Evolutionary conservation across 2,797 vertebrate species (phyloP), one percentile per base, ranked within the genome.

Genomic region (Naso thynnoides): DNA sequence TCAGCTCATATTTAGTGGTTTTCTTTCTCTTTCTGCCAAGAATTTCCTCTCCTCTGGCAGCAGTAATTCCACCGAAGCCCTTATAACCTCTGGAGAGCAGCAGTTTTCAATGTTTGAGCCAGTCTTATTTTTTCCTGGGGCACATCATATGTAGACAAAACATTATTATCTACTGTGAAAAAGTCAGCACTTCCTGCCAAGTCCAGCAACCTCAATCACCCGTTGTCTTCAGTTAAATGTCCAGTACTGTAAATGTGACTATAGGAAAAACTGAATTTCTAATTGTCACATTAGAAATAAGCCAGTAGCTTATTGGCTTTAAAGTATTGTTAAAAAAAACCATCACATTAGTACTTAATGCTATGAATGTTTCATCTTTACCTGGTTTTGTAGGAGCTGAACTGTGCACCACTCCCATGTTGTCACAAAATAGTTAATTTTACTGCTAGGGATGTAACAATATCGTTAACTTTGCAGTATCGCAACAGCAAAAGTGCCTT

Each of bases 21-120:
- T 45, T 62, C 29, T 69, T 73, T 78, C 19, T 78, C 19, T 62
- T 70, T 11, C 23, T 18, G 24, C 50, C 8, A 48, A 58, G 27
- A 70, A 11, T 70, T 70, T 57, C 16, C 54, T 77, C 54, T 74
- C 18, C 56, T 15, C 36, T 50, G 42, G 57, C 33, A 79, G 55
- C 29, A 52, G 21, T 38, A 19, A 55, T 75, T 56, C 39, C 16
- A 31, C 41, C 36, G 26, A 6, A 36, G 18, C 16, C n/a, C n/a
- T 44, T 52, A 73, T 77, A 62, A 76, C 23, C 42, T 76, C 54
- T 57, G 52, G 16, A 73, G 41, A 58, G 48, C 57, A 71, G 57
- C 63, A 69, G 60, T 39, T 75, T 69, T 66, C 5, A 36, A 42
- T 13, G 24, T 81, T 49, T 47, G 1, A 21, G 21, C 15, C 19